Evolutionary conservation across 2,797 vertebrate species (phyloP).

Genomic region (Phataginus tetradactyla): DNA sequence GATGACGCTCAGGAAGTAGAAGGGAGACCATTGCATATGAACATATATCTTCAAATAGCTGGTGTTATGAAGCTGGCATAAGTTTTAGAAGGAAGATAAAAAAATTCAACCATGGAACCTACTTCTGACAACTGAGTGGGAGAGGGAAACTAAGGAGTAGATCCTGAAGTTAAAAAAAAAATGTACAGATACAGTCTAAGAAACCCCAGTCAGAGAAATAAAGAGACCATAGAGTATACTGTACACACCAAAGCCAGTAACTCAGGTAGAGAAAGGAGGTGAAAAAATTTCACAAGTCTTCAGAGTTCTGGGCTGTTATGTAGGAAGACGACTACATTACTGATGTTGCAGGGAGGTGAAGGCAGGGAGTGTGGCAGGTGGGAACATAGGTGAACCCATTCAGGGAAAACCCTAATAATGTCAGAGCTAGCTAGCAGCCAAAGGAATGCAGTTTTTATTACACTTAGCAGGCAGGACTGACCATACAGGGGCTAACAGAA

Average conservation of each 20-base stretch:
- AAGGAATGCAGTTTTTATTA: neutral
- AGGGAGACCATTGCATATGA: neutral
- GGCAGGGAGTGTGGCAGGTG: neutral
- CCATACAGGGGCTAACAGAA: neutral
- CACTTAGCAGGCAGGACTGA: neutral
- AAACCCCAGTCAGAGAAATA: neutral
- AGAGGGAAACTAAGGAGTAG: neutral
- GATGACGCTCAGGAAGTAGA: neutral
- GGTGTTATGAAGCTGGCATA: neutral
- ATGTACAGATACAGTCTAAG: neutral
- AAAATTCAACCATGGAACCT: neutral
- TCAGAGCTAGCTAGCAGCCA: neutral
- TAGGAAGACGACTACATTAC: neutral
- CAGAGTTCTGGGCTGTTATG: neutral
- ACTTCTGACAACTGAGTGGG: neutral
- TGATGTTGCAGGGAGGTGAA: neutral
- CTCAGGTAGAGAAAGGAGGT: neutral
- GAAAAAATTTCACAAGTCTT: neutral
- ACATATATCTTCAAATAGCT: neutral
- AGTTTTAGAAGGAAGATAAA: neutral
- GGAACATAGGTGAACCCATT: neutral
- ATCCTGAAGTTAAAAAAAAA: neutral
- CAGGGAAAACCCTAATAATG: neutral
- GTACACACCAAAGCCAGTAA: neutral
- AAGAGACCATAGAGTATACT: neutral